Percentiles rank a stretch among this genome's conserved stretches.
Evolutionary conservation across 2,113 vertebrate species (phyloP).

Genomic region (Girardinichthys multiradiatus): DNA sequence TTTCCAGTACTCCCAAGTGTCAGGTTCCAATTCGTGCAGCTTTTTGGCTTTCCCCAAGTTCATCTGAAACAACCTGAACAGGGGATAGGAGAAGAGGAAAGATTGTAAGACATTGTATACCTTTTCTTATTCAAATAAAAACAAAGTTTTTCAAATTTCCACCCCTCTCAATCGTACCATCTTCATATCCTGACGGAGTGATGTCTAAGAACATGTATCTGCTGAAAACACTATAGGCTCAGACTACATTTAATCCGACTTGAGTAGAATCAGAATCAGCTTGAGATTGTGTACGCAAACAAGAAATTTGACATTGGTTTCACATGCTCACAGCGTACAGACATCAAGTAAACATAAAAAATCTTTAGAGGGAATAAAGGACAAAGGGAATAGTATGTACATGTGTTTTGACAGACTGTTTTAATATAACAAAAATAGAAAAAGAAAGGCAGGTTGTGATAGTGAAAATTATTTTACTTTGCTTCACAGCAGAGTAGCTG

Average conservation of each 20-base stretch:
- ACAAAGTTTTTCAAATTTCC: neutral
- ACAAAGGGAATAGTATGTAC: too few relatives aligned
- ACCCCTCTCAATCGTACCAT: neutral
- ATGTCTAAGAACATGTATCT: too few relatives aligned
- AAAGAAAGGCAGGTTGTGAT: too few relatives aligned
- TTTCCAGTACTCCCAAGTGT: slow-evolving; percentile 84
- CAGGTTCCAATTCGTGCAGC: slow-evolving; percentile 83
- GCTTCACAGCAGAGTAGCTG: too few relatives aligned
- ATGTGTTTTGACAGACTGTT: too few relatives aligned
- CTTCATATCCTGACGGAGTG: too few relatives aligned
- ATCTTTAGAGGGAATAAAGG: neutral
- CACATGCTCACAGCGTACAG: neutral
- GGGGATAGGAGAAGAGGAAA: neutral
- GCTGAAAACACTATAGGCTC: too few relatives aligned
- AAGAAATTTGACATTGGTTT: neutral
- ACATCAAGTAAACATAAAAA: too few relatives aligned
- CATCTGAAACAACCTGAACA: slow-evolving; percentile 88
- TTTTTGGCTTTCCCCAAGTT: slow-evolving; percentile 82
- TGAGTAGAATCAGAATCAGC: neutral
- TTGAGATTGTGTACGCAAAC: neutral
- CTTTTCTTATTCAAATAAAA: too few relatives aligned
- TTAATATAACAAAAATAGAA: too few relatives aligned
- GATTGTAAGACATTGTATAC: neutral
- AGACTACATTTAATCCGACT: neutral
- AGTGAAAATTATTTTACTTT: too few relatives aligned